A percentile compares a stretch with the other conserved stretches of the same genome.
Evolutionary conservation across 2,113 vertebrate genomes (phyloP).

Genomic region (Thalassarche chlororhynchos): DNA sequence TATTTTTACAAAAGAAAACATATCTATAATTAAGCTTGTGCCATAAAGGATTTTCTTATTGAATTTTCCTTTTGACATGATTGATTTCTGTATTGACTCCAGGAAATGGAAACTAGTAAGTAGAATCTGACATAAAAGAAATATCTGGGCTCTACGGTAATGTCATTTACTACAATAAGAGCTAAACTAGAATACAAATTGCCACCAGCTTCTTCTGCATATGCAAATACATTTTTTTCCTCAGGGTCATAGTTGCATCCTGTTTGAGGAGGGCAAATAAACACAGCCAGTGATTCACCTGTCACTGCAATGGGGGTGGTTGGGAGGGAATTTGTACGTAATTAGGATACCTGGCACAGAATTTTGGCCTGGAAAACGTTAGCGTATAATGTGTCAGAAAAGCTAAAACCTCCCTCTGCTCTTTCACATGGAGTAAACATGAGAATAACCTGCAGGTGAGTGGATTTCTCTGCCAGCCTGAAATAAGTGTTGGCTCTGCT

Average conservation of each 20-base stretch:
- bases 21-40: conserved; percentile 66
- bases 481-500: conserved; percentile 6
- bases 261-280: conserved; percentile 47
- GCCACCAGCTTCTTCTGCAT: conserved; percentile 24
- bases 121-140: conserved; percentile 61
- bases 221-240: conserved; percentile 27
- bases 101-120: conserved; percentile 70
- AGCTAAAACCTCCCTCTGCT: background rate
- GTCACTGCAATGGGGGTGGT: background rate
- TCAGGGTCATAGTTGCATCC: background rate
- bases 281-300: conserved; percentile 27
- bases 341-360: conserved; percentile 22
- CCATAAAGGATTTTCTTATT: conserved; percentile 64
- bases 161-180: conserved; percentile 52
- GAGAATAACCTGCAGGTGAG: conserved; percentile 43
- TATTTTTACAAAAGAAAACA: conserved; percentile 59
- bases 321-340: conserved; percentile 16
- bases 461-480: conserved; percentile 3
- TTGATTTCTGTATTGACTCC: conserved; percentile 72
- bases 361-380: background rate
- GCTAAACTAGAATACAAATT: conserved; percentile 49
- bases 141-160: conserved; percentile 48
- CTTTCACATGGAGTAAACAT: conserved; percentile 22
- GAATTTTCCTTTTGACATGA: conserved; percentile 69
- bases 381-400: background rate